Conservation (phyloP, 2,888 invertebrate genomes). For the Megastigmus dorsalis region DNA sequence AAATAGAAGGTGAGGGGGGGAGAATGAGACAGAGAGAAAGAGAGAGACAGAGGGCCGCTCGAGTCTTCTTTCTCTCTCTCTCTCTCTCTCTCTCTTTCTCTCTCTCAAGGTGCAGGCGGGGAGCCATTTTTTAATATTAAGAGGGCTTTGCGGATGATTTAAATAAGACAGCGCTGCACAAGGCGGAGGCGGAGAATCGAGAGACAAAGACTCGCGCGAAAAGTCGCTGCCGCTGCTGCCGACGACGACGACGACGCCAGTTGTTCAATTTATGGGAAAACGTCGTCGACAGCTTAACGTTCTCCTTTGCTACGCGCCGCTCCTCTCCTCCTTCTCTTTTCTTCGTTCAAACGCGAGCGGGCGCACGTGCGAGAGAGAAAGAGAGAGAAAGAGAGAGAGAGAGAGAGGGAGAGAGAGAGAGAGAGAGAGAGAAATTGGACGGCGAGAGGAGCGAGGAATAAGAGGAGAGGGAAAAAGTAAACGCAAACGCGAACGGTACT, state of each 20-base stretch:
- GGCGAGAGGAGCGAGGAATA: not conserved
- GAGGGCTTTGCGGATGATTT: conserved; percentile 66
- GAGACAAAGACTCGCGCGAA: conserved; percentile 57
- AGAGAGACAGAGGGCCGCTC: not conserved
- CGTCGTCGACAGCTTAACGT: conserved; percentile 61
- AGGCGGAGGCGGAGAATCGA: not conserved
- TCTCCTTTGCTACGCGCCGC: conserved; percentile 22
- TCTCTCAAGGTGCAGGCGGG: not conserved
- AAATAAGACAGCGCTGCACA: conserved; percentile 62
- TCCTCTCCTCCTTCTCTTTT: not conserved
- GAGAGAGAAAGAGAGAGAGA: not conserved
- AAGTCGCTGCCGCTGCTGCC: conserved; percentile 56
- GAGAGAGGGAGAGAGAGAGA: not conserved
- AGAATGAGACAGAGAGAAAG: not conserved
- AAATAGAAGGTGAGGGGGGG: conserved; percentile 16
- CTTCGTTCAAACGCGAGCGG: no score
- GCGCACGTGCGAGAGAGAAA: no score
- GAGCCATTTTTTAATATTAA: conserved; percentile 66
- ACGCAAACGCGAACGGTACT: conserved; percentile 17
- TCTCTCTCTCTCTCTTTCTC: no score
- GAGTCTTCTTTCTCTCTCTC: no score
- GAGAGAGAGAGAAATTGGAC: not conserved
- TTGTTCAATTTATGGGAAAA: conserved; percentile 68
- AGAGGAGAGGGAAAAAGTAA: no score
- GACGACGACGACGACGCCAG: conserved; percentile 47